Base-by-base conservation (phyloP, 2,888 invertebrate genomes). In the Elmis aenea region DNA sequence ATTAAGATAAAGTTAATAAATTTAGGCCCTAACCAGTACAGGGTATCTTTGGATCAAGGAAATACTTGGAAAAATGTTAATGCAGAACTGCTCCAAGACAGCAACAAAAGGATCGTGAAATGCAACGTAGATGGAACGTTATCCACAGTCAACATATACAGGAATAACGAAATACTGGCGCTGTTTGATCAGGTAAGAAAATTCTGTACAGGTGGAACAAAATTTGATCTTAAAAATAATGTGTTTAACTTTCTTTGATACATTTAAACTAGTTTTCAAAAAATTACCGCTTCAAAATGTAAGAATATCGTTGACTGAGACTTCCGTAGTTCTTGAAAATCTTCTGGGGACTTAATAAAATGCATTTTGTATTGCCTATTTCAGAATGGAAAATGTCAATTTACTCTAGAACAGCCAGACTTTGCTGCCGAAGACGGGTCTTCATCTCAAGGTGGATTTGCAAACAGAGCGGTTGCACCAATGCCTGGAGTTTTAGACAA, bases 401-500 rank as follows among this genome's bases (percentile, higher is more conserved):
- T 87, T 39, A 65, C 71, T 31, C 55, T 81, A 16, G 79, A 81
- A 2, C 68, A 70, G 31, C 76, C 81, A 0, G 78, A 77, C 55
- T 81, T 78, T 53, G 53, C 75, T 2, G 66, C 64, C 8, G 67
- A 62, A 2, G 66, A 67, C 46, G 61, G 65, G 11, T 62, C 67
- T 26, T 37, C 46, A 5, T 39, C 51, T 26, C 48, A 46, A 11
- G 37, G 48, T 26, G 37, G 48, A 2, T 64, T 72, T 42, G 74
- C 72, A n/a, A 78, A 79, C 3, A 74, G 73, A 35, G 79, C 85
- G 1, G 66, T 81, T 1, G 87, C 96, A 3, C 97, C 97, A 5
- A 99, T 99, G 81, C 97, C 97, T 0, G 99, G 99, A 1, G 79
- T 96, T 9, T 74, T 99, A 23, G 95, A 97, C 59, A 91, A 90